Evolutionary conservation across 2,113 vertebrate species (phyloP), one percentile per base, ranked within the genome.

Genomic region (Actenoides lindsayi): DNA sequence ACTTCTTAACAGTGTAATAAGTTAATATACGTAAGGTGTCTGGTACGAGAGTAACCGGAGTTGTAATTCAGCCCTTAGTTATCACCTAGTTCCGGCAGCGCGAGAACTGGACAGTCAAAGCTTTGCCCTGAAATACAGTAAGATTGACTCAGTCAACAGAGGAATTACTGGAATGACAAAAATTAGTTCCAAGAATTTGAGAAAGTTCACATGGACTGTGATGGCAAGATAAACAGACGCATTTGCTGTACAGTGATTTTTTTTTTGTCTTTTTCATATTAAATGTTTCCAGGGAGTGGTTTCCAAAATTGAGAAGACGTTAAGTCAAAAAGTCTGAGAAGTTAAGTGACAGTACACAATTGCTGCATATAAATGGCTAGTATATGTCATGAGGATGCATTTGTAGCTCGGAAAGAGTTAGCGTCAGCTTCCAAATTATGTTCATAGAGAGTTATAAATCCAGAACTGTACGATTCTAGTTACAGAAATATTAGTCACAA

Each of bases 401-500:
- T 60, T 97, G 95, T 89, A 97, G 94, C 97, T 98, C 94, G 91
- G 91, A 91, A 96, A 62, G 90, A 93, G 93, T 96, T 96, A 97
- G 96, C 95, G 42, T 64, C 94, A 96, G 96, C 95, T 96, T 96
- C 95, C 96, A 94, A 93, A 90, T 93, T 76, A 90, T 81, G 77
- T 96, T 70, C 91, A 94, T 76, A 98, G 96, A 97, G 39, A 57
- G 85, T 96, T 97, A 97, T 73, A 97, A 97, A 97, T 96, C 96
- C 96, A 94, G 77, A 97, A 97, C 86, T 8, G 83, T 79, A 96
- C 90, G 62, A 80, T 50, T 77, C 94, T 97, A 96, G 94, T 97
- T 91, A 96, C 80, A 98, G 96, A 98, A 98, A 97, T 87, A 97
- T 98, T 97, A 98, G 97, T 98, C 97, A 98, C 93, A 86, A 95